Evolutionary conservation across 2,888 invertebrate species (phyloP), one percentile per base, ranked within the genome.

Genomic region (Mycogona germanica): DNA sequence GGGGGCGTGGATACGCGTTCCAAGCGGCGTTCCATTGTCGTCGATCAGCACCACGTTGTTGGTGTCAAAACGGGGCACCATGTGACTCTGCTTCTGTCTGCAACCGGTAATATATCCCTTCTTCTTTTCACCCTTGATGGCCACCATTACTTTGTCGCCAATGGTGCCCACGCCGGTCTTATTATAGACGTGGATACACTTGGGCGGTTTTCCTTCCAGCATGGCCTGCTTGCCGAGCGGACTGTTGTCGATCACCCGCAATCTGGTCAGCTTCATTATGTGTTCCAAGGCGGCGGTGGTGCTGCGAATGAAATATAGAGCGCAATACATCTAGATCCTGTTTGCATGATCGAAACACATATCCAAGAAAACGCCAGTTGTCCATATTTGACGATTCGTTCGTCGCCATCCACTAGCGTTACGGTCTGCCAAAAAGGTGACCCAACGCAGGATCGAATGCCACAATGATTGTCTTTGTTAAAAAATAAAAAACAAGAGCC

Each of bases 21-120:
- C 98, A 3, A 96, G 71, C 0, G 98, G 98, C 14, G 86, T 30
- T 19, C 96, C 97, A 65, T 79, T 86, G 64, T 97, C 93, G 65
- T 97, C 95, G 40, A 99, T 84, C 0, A 98, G 73, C 1, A 98
- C 97, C 52, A 97, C 73, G 72, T 98, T 98, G 68, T 97, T 97
- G 64, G 84, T 87, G 69, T 97, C 96, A 69, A 87, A 92, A 67
- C 84, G 84, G 0, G 96, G 95, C 35, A 89, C 76, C 69, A 84
- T 83, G 0, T 81, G 70, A 53, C 77, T 76, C 68, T 93, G 93
- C 51, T 78, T 80, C 65, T 87, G 85, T 45, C 60, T 62, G 47
- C 88, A 72, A 0, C 96, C 96, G 2, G 91, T 89, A 26, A 92
- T 74, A 58, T 92, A 86, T 4, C 84, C 96, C 67, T 87, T 88